Conservation (phyloP, 92 coral and sea anemone genomes). For the Epizoanthus scotinus region DNA sequence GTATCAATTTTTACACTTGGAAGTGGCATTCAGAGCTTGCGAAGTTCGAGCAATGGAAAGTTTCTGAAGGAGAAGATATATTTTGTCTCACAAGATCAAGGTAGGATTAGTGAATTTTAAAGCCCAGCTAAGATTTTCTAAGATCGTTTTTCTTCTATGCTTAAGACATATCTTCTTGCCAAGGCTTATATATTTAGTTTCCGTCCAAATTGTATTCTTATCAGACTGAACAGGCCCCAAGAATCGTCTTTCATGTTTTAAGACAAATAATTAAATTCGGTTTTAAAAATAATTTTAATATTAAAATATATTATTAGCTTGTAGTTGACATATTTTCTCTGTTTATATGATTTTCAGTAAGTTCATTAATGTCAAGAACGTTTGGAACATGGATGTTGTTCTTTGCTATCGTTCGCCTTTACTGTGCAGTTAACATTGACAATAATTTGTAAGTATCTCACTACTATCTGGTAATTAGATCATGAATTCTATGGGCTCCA, state of each 20-base stretch:
- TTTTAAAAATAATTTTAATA: too few species aligned
- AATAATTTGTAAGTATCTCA: conserved; percentile 25
- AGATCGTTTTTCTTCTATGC: too few species aligned
- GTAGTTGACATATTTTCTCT: background rate
- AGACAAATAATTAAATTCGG: too few species aligned
- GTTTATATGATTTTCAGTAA: background rate
- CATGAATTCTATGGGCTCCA: background rate
- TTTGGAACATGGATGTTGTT: conserved; percentile 20
- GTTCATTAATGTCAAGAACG: conserved; percentile 16
- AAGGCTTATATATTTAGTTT: too few species aligned
- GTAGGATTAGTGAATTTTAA: background rate
- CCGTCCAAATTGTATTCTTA: too few species aligned
- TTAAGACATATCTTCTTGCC: too few species aligned
- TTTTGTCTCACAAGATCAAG: conserved; percentile 2
- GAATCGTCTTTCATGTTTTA: too few species aligned
- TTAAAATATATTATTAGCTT: too few species aligned
- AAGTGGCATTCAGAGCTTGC: conserved; percentile 24
- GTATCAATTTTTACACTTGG: conserved; percentile 21
- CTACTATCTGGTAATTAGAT: too few species aligned
- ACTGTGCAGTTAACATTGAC: conserved; percentile 23
- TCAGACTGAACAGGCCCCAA: too few species aligned
- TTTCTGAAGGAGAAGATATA: conserved; percentile 21
- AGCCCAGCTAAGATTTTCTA: background rate
- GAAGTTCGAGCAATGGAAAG: conserved; percentile 19
- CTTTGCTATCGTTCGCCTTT: conserved; percentile 21